Evolutionary conservation across 1,140 invertebrate genomes (phyloP), one percentile per base, ranked within the genome.

Genomic region (Listronotus bonariensis): DNA sequence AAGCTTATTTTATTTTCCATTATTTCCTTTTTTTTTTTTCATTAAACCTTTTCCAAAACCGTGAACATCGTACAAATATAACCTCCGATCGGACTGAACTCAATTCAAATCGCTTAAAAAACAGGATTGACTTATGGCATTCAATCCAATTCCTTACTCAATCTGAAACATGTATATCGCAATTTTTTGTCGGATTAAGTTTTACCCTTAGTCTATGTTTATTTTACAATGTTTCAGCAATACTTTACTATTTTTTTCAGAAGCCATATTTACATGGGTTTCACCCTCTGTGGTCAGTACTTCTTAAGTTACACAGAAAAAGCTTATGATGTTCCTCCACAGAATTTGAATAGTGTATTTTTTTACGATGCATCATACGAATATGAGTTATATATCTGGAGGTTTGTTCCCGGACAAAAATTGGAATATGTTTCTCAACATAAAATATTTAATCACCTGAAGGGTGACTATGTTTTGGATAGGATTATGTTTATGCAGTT

Each of bases 261-360:
- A 62, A 67, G 67, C 64, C 92, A 97, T 81, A 87, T 96, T 40
- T 92, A 95, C 76, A 92, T 97, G 87, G 95, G 95, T 8, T 90
- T 96, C 70, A 94, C 92, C 20, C 89, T 93, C 72, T 96, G 93
- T 81, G 94, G 94, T 8, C 91, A 94, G 78, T 96, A 92, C 84
- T 84, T 97, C 58, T 79, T 97, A 54, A 95, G 93, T 55, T 96
- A 96, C 77, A 91, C 72, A 32, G 72, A 73, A 59, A 74, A 68
- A 58, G 43, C 68, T 11, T 65, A 60, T 34, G 17, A 64, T 10
- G 14, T 43, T 14, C 18, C 45, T 11, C 49, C 61, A 53, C 46
- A 36, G 42, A 40, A 68, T 64, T 62, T 20, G 69, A 73, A 45
- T 17, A 17, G 14, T 40, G 53, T 49, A 38, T 67, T 6, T 36